These are phyloP conservation scores for Hirtodrosophila alboralis DNA, from an alignment of 2,888 invertebrate genomes.

Conservation along the genomic window DNA sequence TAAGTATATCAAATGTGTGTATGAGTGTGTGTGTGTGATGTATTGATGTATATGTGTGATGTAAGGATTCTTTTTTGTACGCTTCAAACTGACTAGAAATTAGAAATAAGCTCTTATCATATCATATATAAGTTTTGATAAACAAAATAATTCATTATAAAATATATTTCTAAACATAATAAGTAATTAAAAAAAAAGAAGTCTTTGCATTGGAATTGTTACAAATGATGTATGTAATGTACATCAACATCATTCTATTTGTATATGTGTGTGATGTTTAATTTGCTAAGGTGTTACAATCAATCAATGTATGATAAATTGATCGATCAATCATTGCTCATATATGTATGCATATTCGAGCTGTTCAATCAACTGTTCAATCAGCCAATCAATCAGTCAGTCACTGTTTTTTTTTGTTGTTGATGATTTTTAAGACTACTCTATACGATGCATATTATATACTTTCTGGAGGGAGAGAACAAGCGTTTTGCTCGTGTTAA, in stretches of 20 bases:
- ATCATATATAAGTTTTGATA: conserved; percentile 17
- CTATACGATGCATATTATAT: conserved; percentile 52
- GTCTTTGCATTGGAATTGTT: conserved; percentile 72
- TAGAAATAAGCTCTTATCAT: conserved; percentile 45
- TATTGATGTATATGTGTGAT: conserved; percentile 8
- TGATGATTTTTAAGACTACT: conserved; percentile 33
- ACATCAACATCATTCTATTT: conserved; percentile 10
- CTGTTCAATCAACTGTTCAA: conserved; percentile 38
- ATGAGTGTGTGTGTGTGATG: conserved; percentile 12
- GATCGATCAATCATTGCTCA: conserved; percentile 37
- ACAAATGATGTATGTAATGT: conserved; percentile 29
- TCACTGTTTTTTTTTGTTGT: conserved; percentile 13
- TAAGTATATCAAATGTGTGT: conserved; percentile 20
- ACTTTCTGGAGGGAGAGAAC: conserved; percentile 55
- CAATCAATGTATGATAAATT: no score
- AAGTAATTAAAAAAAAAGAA: conserved; percentile 42
- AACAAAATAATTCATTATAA: conserved; percentile 45
- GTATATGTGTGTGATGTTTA: conserved; percentile 21
- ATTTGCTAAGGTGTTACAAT: conserved; percentile 49
- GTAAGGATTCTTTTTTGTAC: conserved; percentile 55
- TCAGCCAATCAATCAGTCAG: conserved; percentile 30
- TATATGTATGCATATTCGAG: no score
- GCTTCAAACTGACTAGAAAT: conserved; percentile 63
- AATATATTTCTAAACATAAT: conserved; percentile 52
- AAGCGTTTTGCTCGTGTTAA: conserved; percentile 66